Evolutionary conservation across 1,140 invertebrate species (phyloP).

Genomic region (Drosophila azteca): DNA sequence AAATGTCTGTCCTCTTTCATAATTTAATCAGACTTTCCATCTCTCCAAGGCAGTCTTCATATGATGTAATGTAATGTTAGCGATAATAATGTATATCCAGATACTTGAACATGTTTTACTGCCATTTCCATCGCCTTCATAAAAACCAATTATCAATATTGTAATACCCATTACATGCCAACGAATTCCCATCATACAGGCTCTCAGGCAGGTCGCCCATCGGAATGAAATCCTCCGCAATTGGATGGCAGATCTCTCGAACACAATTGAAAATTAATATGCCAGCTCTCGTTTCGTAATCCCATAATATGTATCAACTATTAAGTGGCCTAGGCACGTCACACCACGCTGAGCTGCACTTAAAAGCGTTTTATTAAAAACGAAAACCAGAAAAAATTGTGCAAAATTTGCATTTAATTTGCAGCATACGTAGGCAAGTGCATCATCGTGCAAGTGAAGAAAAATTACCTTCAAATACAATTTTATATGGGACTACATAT

Average conservation of each 20-base stretch:
- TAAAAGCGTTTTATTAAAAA: slow-evolving; percentile 55
- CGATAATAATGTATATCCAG: too few species aligned
- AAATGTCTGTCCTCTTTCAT: too few species aligned
- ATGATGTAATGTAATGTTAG: too few species aligned
- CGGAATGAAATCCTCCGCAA: slow-evolving; percentile 8
- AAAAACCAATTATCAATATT: too few species aligned
- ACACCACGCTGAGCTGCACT: slow-evolving; percentile 54
- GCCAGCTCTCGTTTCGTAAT: slow-evolving; percentile 36
- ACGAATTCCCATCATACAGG: slow-evolving; percentile 1
- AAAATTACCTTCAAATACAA: slow-evolving; percentile 35
- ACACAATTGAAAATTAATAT: slow-evolving; percentile 49
- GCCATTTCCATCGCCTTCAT: too few species aligned
- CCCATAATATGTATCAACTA: slow-evolving; percentile 49
- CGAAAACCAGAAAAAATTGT: slow-evolving; percentile 18
- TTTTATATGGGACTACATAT: slow-evolving; percentile 9
- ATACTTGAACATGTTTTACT: too few species aligned
- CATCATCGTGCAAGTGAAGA: slow-evolving; percentile 26
- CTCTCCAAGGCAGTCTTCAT: too few species aligned
- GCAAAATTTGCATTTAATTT: slow-evolving; percentile 67
- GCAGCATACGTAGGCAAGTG: slow-evolving; percentile 10
- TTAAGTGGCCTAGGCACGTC: slow-evolving; percentile 50
- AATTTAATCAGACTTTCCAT: too few species aligned
- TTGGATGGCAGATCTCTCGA: slow-evolving; percentile 9
- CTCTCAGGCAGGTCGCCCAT: background rate
- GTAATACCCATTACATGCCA: background rate